These are phyloP conservation scores for Catharus bicknelli DNA, from an alignment of 2,113 vertebrate genomes.

Conservation along the genomic window DNA sequence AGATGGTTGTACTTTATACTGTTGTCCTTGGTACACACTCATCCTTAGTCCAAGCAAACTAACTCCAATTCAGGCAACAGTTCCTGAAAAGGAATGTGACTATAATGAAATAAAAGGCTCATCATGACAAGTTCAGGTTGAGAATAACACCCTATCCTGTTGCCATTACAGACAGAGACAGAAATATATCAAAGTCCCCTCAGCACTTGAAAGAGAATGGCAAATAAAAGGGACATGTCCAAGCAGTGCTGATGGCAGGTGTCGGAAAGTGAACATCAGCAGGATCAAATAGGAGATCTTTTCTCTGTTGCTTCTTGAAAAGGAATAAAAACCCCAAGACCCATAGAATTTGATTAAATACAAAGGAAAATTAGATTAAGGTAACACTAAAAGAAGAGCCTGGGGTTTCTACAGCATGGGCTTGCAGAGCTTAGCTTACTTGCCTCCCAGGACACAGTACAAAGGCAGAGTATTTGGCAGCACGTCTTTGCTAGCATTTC, in stretches of 20 bases:
- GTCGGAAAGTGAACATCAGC: constrained; percentile 72
- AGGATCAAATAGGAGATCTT: constrained; percentile 77
- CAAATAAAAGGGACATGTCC: constrained; percentile 83
- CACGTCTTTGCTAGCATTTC: background rate
- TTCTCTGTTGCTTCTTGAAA: constrained; percentile 77
- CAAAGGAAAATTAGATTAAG: constrained; percentile 58
- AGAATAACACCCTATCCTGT: constrained; percentile 73
- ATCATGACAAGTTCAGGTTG: constrained; percentile 72
- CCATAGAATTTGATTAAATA: constrained; percentile 62
- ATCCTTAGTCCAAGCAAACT: constrained; percentile 24
- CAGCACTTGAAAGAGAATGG: constrained; percentile 83
- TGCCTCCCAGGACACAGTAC: background rate
- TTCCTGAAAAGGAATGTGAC: constrained; percentile 62
- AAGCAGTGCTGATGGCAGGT: constrained; percentile 78
- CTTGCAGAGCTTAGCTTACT: background rate
- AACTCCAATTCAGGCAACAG: constrained; percentile 41
- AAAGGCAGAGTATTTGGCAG: background rate
- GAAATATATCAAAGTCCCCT: constrained; percentile 81
- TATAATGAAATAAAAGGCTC: constrained; percentile 75
- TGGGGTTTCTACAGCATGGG: background rate
- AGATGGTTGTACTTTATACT: background rate
- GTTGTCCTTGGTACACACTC: background rate
- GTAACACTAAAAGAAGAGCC: constrained; percentile 3
- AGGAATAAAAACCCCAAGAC: constrained; percentile 55
- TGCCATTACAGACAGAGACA: constrained; percentile 77